A percentile compares a stretch with the other conserved stretches of the same genome.
phyloP scores from a whole-genome alignment of 2,113 vertebrate species.

The Malurus elegans region DNA sequence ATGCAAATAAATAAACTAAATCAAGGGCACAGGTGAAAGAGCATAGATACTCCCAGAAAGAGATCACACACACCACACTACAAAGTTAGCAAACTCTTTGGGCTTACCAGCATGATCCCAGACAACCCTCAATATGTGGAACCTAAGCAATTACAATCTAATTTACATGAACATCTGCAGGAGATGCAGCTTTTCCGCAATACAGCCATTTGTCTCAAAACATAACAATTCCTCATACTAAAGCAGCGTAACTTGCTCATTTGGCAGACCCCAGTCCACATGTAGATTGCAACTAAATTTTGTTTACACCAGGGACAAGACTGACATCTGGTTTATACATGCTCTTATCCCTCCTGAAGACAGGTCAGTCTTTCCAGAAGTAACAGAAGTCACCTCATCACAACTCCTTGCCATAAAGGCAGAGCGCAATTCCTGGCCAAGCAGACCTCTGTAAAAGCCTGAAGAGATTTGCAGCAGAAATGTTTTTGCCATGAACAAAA shows the following conservation, averaged over 20 bases:
- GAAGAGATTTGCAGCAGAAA: not conserved
- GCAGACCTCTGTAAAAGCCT: not conserved
- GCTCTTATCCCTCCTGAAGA: not conserved
- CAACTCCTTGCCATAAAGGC: not conserved
- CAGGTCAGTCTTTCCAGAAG: not conserved
- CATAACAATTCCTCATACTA: not conserved
- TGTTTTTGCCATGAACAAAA: fast-evolving
- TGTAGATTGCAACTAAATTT: not conserved
- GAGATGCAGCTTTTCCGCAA: not conserved
- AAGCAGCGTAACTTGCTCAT: not conserved
- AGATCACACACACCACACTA: not conserved
- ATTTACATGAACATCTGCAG: not conserved
- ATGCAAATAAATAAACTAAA: not conserved
- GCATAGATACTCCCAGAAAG: not conserved
- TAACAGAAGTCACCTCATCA: not conserved
- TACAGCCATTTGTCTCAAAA: not conserved
- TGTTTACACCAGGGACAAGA: not conserved
- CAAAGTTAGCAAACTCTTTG: not conserved
- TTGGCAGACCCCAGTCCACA: not conserved
- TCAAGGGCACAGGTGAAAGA: not conserved
- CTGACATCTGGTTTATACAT: not conserved
- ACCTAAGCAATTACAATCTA: not conserved
- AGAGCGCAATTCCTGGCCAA: not conserved
- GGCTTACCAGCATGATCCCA: not conserved
- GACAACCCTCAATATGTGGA: not conserved